Evolutionary conservation across 2,797 vertebrate genomes (phyloP).

Genomic region (Sebastes variabilis): DNA sequence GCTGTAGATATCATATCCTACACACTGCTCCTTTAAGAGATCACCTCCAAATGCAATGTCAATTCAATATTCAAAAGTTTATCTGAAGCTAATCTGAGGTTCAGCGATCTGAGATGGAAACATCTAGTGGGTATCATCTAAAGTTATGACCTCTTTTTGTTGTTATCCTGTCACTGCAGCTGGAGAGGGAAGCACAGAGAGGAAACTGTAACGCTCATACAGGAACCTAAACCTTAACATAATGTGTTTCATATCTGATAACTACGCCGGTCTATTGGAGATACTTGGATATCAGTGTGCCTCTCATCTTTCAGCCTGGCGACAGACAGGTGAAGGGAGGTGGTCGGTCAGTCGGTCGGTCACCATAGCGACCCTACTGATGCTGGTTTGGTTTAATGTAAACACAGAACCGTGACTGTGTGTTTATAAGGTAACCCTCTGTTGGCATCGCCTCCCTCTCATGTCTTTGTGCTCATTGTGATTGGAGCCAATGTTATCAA

Average conservation of each 20-base stretch:
- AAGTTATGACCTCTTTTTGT: neutral
- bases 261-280: neutral
- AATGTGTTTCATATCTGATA: neutral
- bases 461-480: neutral
- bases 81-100: neutral
- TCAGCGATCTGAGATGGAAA: neutral
- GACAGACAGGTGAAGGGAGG: neutral
- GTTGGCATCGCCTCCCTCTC: neutral
- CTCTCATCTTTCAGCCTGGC: neutral
- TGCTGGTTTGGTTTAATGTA: constrained; percentile 49
- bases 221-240: neutral
- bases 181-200: neutral
- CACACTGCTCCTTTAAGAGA: neutral
- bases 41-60: neutral
- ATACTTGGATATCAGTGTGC: neutral
- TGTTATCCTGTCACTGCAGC: neutral
- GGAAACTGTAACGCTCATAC: neutral
- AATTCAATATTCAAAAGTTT: neutral
- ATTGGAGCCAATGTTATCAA: constrained; percentile 45
- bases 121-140: neutral
- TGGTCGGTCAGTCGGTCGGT: neutral
- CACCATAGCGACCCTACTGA: neutral
- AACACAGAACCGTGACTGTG: constrained; percentile 33
- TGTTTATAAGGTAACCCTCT: constrained; percentile 49
- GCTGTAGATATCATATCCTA: no score